Base-by-base conservation (phyloP, 2,113 vertebrate species). In the Asarcornis scutulata region DNA sequence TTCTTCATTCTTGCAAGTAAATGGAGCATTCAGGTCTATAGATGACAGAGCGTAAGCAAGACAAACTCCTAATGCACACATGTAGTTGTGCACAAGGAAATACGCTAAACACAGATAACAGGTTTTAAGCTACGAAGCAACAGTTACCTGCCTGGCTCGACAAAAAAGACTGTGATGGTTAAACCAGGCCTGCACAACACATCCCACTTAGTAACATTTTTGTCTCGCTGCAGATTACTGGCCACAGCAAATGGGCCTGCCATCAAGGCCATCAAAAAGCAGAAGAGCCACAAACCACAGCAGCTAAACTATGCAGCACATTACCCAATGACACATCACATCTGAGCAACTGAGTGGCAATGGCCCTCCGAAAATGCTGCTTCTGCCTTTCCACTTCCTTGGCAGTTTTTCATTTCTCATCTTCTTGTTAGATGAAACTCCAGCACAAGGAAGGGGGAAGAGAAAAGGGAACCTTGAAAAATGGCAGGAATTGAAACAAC, bases 291-390 rank as follows among this genome's bases (percentile, higher is more conserved):
- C 34, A 34, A 38, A 16, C 64, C 64, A 58, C 1, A 0, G 59
- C 34, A 84, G 36, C 27, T 8, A 23, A 89, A 32, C 17, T 6
- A 14, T 1, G 36, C 36, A 52, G 36, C 32, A 22, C 8, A 2
- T 44, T 40, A 34, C 66, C 59, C 64, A 44, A 64, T 36, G n/a
- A 67, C 64, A 63, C 10, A 17, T 27, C 59, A 58, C 40, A 58
- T 9, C 16, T 0, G 1, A 68, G 46, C 46, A 71, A 38, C 0
- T 8, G 31, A 76, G 38, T 1, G 3, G 52, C 34, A 82, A 40
- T 17, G 27, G 29, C n/a, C 17, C 60, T 29, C 66, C 40, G 4
- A 62, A 78, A 74, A 42, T 1, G 17, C 25, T 44, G 52, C 66
- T 74, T 59, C 32, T 26, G 55, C 17, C 60, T 48, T 52, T 32